Percentiles rank a stretch among this genome's conserved stretches.
These are phyloP conservation scores for Penelope pileata DNA, from an alignment of 2,113 vertebrate genomes.

Conservation along the genomic window DNA sequence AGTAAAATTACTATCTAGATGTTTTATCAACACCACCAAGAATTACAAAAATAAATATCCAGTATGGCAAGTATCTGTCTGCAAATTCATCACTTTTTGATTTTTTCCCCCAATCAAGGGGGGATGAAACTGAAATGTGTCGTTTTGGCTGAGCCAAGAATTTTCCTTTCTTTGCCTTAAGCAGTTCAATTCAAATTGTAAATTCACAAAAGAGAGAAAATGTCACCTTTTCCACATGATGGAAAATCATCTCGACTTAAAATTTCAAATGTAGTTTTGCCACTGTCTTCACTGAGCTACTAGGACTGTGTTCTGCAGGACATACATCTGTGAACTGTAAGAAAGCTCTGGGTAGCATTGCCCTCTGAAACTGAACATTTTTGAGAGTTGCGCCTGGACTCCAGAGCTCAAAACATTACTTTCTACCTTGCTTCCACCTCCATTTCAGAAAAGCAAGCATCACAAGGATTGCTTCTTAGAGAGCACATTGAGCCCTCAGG, in stretches of 20 bases:
- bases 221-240: neutral
- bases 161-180: neutral
- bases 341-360: neutral
- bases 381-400: neutral
- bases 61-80: neutral
- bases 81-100: neutral
- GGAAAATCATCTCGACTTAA: neutral
- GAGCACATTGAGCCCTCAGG: neutral
- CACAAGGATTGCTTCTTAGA: slow-evolving; percentile 24
- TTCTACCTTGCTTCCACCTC: neutral
- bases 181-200: neutral
- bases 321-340: fast-evolving
- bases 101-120: neutral
- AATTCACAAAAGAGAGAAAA: neutral
- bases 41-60: neutral
- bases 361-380: neutral
- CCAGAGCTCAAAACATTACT: slow-evolving; percentile 25
- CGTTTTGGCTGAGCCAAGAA: neutral
- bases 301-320: neutral
- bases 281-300: neutral
- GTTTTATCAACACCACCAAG: neutral
- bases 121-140: neutral
- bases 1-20: neutral
- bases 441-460: slow-evolving; percentile 21
- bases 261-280: neutral